Conservation (phyloP, 2,888 invertebrate genomes). For the Drosophila birchii region DNA sequence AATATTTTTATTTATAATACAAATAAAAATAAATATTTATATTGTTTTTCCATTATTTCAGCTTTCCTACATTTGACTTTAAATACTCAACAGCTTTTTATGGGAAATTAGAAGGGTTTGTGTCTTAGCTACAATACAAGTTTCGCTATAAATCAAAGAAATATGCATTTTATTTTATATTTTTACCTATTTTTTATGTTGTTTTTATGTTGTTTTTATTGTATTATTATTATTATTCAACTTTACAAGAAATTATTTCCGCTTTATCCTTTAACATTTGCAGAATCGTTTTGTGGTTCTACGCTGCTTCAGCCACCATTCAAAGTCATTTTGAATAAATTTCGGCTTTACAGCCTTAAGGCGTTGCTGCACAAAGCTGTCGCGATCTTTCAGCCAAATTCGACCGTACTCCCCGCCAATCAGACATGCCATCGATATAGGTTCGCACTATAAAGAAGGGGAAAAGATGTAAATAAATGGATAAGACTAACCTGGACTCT, state of each 20-base stretch:
- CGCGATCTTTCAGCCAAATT: constrained; percentile 68
- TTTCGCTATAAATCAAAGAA: not conserved
- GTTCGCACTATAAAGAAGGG: constrained; percentile 38
- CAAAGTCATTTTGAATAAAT: constrained; percentile 68
- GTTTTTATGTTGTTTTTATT: not conserved
- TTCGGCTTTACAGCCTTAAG: constrained; percentile 45
- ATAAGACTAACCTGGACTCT: not conserved
- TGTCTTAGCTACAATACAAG: not conserved
- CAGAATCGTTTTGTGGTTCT: constrained; percentile 59
- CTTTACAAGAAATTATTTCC: not conserved
- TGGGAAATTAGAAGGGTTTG: not conserved
- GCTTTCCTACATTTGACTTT: not conserved
- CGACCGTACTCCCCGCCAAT: constrained; percentile 70
- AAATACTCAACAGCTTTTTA: not conserved
- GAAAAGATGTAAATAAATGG: not conserved
- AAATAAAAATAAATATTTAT: not conserved
- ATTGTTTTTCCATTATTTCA: not conserved
- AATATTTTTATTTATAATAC: too few species aligned
- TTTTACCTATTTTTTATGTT: fast-evolving
- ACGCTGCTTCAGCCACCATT: constrained; percentile 70
- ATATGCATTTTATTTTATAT: not conserved
- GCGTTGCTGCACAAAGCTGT: constrained; percentile 39
- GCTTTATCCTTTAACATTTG: constrained; percentile 13
- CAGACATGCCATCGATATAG: constrained; percentile 53
- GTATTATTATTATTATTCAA: too few species aligned